Evolutionary conservation across 2,797 vertebrate genomes (phyloP).

Genomic region (Sciurus carolinensis): DNA sequence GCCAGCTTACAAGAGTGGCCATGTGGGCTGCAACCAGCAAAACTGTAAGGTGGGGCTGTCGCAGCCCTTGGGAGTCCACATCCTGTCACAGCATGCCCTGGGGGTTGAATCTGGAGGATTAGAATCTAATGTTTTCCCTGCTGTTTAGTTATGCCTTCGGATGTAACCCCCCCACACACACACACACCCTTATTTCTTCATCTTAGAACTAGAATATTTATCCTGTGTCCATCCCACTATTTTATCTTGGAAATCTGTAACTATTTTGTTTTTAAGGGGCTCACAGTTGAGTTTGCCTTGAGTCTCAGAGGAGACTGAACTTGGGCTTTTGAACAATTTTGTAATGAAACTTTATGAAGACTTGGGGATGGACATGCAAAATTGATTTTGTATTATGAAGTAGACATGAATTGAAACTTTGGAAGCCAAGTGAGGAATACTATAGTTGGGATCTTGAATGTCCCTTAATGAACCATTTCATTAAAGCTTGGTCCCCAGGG

Average conservation of each 20-base stretch:
- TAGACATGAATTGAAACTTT: neutral
- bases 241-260: neutral
- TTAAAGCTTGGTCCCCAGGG: neutral
- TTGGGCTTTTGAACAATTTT: neutral
- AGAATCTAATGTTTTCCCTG: neutral
- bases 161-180: too few species aligned
- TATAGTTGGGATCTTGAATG: neutral
- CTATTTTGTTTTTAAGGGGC: neutral
- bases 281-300: neutral
- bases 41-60: neutral
- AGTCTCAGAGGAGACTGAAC: neutral
- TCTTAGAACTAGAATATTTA: neutral
- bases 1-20: neutral
- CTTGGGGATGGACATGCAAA: neutral
- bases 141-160: neutral
- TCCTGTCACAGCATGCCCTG: neutral
- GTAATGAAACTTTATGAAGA: neutral
- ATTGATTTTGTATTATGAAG: neutral
- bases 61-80: neutral
- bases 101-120: neutral
- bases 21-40: neutral
- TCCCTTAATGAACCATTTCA: neutral
- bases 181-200: neutral
- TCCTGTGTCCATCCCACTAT: neutral
- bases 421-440: neutral